A percentile compares a stretch with the other conserved stretches of the same genome.
phyloP scores from a whole-genome alignment of 2,797 vertebrate species.

The Gymnodraco acuticeps region DNA sequence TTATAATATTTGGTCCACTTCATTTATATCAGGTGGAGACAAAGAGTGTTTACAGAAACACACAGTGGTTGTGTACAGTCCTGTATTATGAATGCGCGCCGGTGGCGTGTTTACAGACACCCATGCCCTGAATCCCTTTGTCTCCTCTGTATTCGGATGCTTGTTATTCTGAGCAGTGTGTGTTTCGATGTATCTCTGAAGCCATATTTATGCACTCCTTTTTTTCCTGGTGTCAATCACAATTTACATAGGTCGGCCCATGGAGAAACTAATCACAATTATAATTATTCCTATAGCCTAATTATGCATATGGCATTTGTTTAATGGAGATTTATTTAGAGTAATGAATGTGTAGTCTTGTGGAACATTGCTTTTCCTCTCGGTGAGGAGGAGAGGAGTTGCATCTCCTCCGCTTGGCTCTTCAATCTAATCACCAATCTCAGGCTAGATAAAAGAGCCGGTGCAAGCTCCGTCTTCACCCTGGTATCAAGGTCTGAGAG shows the following conservation, averaged over 20 bases:
- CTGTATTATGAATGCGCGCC: constrained; percentile 18
- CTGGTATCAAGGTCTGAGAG: constrained; percentile 59
- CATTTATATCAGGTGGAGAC: neutral
- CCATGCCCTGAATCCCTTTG: constrained; percentile 40
- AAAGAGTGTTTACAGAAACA: neutral
- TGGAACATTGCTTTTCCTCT: constrained; percentile 84
- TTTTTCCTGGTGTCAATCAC: constrained; percentile 78
- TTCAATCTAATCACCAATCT: constrained; percentile 78
- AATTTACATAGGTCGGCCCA: constrained; percentile 73
- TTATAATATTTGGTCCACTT: neutral
- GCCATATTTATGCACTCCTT: constrained; percentile 51
- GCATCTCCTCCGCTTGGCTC: constrained; percentile 57
- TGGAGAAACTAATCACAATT: constrained; percentile 81
- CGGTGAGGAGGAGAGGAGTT: constrained; percentile 55
- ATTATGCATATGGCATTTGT: constrained; percentile 84
- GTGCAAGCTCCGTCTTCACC: constrained; percentile 49
- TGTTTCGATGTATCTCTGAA: constrained; percentile 28
- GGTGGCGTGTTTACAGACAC: constrained; percentile 43
- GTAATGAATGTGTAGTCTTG: constrained; percentile 86
- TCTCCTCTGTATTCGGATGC: constrained; percentile 38
- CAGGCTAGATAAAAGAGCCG: constrained; percentile 59
- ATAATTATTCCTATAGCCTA: constrained; percentile 82
- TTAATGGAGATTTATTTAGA: constrained; percentile 85
- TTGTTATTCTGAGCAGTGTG: constrained; percentile 31
- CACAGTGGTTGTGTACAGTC: neutral